These are phyloP conservation scores for Nycticorax nycticorax DNA, from an alignment of 2,113 vertebrate genomes.

Conservation along the genomic window DNA sequence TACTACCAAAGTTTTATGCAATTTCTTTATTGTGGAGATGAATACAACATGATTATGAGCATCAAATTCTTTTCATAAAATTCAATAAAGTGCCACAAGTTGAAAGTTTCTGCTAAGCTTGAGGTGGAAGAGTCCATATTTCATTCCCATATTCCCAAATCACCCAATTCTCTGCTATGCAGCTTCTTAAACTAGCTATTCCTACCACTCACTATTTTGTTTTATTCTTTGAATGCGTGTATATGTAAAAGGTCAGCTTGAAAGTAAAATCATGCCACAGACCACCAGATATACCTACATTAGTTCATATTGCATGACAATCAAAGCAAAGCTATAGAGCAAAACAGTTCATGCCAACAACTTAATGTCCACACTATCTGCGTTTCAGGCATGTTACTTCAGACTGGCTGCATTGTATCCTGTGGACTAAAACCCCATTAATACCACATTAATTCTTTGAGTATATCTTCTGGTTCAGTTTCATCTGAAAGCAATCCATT, in stretches of 20 bases:
- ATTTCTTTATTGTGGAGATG: background rate
- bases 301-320: background rate
- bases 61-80: background rate
- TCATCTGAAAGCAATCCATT: background rate
- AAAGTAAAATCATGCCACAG: background rate
- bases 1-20: background rate
- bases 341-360: background rate
- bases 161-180: background rate
- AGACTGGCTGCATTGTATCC: background rate
- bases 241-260: background rate
- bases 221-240: background rate
- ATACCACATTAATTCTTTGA: rapidly evolving
- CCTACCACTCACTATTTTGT: background rate
- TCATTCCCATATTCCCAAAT: background rate
- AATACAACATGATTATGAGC: background rate
- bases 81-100: background rate
- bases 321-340: background rate
- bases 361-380: rapidly evolving
- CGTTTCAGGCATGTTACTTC: background rate
- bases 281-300: background rate
- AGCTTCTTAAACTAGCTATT: background rate
- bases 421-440: background rate
- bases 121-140: background rate
- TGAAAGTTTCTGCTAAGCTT: background rate
- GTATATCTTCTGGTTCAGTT: background rate